Percentiles rank a stretch among this genome's conserved stretches.
Conservation (phyloP, 2,113 vertebrate genomes). For the Ceyx margarethae region DNA sequence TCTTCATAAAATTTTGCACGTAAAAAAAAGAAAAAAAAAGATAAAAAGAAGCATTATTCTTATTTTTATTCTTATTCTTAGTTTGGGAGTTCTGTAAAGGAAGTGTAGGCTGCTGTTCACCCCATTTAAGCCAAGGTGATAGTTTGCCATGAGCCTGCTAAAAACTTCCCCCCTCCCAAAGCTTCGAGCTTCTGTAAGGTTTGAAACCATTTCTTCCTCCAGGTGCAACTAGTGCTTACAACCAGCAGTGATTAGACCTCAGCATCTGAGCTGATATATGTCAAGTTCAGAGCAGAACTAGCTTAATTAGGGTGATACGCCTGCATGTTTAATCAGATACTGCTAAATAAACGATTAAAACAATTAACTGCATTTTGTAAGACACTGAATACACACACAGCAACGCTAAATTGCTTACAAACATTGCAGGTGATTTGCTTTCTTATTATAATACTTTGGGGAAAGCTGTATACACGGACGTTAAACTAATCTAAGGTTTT, state of each 20-base stretch:
- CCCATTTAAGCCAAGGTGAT: not conserved
- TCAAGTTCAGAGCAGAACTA: conserved; percentile 3
- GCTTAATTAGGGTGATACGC: conserved; percentile 1
- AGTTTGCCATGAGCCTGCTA: not conserved
- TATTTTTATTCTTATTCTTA: not conserved
- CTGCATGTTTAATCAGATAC: conserved; percentile 16
- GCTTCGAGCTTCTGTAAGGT: not conserved
- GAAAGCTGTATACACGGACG: not conserved
- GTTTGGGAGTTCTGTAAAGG: not conserved
- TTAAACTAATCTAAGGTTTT: not conserved
- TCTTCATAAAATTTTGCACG: not conserved
- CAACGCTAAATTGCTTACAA: not conserved
- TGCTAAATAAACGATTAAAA: conserved; percentile 24
- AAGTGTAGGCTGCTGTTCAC: not conserved
- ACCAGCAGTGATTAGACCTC: not conserved
- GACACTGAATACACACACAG: not conserved
- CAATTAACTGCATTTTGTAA: conserved; percentile 21
- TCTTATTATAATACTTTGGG: not conserved
- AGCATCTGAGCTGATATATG: not conserved
- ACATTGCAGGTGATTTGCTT: not conserved
- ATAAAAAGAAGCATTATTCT: not conserved
- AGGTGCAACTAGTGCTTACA: not conserved
- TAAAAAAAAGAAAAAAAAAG: not conserved
- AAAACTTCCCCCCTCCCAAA: not conserved
- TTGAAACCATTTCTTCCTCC: not conserved